These are phyloP conservation scores for Calonectris borealis DNA, from an alignment of 2,113 vertebrate genomes.

Conservation along the genomic window DNA sequence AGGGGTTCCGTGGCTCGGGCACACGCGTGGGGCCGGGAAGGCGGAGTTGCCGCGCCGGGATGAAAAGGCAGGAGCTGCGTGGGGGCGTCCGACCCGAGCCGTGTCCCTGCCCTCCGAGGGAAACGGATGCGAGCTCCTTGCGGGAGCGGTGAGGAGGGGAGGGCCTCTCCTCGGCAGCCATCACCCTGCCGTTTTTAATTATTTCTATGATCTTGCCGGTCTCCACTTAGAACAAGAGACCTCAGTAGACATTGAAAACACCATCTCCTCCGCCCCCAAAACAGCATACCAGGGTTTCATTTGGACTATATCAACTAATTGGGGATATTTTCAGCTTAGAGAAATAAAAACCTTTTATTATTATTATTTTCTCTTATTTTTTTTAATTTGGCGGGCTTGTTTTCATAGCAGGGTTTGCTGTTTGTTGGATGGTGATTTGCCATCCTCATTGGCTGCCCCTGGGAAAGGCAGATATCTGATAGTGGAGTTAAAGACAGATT, in stretches of 20 bases:
- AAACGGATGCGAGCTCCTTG: too few species aligned
- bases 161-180: neutral
- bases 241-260: neutral
- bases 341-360: neutral
- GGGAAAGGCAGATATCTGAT: fast-evolving
- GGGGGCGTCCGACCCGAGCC: too few species aligned
- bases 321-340: neutral
- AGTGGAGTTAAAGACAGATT: fast-evolving
- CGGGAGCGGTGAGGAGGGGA: neutral
- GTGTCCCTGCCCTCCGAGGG: neutral
- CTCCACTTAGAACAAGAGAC: too few species aligned
- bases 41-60: too few species aligned
- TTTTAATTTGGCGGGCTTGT: too few species aligned
- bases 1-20: too few species aligned
- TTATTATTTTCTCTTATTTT: neutral
- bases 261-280: neutral
- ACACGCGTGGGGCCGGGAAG: too few species aligned
- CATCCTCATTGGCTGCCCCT: fast-evolving
- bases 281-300: too few species aligned
- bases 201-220: neutral
- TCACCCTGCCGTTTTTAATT: neutral
- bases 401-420: neutral
- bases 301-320: too few species aligned
- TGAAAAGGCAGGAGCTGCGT: too few species aligned
- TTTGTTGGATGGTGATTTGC: neutral